Percentiles rank a stretch among this genome's conserved stretches.
Evolutionary conservation across 2,113 vertebrate species (phyloP).

Genomic region (Ctenomys sociabilis): DNA sequence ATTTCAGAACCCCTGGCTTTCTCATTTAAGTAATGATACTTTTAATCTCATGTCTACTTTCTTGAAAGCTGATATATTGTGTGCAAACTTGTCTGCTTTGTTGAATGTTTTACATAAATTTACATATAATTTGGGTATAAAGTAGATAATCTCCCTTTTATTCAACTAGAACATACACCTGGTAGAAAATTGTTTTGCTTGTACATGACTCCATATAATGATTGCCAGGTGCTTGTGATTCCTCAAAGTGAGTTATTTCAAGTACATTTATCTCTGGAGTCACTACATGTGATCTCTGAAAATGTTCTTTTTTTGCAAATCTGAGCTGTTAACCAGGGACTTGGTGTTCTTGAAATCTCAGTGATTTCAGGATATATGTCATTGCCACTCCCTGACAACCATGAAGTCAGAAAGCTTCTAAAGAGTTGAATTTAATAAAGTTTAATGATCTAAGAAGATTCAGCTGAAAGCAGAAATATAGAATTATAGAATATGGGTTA

Average conservation of each 20-base stretch:
- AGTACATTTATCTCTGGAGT: background rate
- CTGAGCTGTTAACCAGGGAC: background rate
- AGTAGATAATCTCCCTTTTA: constrained; percentile 19
- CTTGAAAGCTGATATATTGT: background rate
- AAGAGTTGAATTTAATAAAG: constrained; percentile 49
- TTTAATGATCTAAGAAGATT: constrained; percentile 58
- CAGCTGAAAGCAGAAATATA: constrained; percentile 42
- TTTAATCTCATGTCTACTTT: constrained; percentile 45
- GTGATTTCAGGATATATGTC: background rate
- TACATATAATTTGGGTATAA: constrained; percentile 38
- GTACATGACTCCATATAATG: background rate
- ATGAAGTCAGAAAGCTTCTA: constrained; percentile 37
- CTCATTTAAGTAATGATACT: constrained; percentile 39
- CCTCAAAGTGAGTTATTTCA: constrained; percentile 1
- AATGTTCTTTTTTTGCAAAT: background rate
- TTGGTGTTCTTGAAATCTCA: background rate
- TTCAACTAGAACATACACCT: constrained; percentile 11
- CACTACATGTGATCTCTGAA: background rate
- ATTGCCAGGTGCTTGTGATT: background rate
- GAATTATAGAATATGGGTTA: constrained; percentile 55
- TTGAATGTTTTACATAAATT: constrained; percentile 47
- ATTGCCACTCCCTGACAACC: background rate
- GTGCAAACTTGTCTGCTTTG: constrained; percentile 21
- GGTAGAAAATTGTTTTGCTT: constrained; percentile 41
- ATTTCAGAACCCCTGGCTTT: constrained; percentile 20